Conservation (phyloP, 2,797 vertebrate species). For the Astyanax mexicanus region DNA sequence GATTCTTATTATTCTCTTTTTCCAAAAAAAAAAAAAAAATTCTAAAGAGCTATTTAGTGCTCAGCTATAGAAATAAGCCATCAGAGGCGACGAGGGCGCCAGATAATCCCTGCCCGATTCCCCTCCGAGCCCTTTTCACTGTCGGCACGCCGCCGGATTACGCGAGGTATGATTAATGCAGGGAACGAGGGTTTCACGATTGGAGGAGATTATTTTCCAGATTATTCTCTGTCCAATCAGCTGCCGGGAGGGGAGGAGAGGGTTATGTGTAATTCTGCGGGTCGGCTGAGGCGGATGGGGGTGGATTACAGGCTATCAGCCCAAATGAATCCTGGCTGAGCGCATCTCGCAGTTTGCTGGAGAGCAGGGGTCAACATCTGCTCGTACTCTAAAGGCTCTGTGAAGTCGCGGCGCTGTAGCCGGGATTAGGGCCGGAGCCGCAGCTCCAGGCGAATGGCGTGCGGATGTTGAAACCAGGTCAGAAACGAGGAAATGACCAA, state of each 20-base stretch:
- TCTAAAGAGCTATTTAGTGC: slow-evolving; percentile 42
- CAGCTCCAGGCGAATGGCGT: not conserved
- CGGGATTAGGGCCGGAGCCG: not conserved
- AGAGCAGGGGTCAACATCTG: slow-evolving; percentile 49
- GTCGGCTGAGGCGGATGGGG: slow-evolving; percentile 33
- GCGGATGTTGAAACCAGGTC: not conserved
- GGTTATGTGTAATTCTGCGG: slow-evolving; percentile 43
- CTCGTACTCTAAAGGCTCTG: not conserved
- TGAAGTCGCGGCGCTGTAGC: not conserved
- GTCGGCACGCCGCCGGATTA: slow-evolving; percentile 38
- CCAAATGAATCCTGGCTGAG: slow-evolving; percentile 39
- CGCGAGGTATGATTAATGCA: slow-evolving; percentile 54
- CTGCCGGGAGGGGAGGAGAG: slow-evolving; percentile 25
- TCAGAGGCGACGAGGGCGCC: not conserved
- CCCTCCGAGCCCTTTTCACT: slow-evolving; percentile 31
- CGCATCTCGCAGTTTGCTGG: slow-evolving; percentile 37
- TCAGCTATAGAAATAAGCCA: slow-evolving; percentile 28
- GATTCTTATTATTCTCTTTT: not conserved
- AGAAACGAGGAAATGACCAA: not conserved
- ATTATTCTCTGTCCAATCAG: slow-evolving; percentile 50
- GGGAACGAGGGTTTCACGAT: slow-evolving; percentile 14
- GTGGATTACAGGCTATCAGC: slow-evolving; percentile 47
- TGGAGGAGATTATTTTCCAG: slow-evolving; percentile 55
- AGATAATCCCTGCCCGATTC: not conserved
- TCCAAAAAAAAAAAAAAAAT: slow-evolving; percentile 7